phyloP scores from a whole-genome alignment of 2,113 vertebrate genomes.

The Notarius lentiginosus region DNA sequence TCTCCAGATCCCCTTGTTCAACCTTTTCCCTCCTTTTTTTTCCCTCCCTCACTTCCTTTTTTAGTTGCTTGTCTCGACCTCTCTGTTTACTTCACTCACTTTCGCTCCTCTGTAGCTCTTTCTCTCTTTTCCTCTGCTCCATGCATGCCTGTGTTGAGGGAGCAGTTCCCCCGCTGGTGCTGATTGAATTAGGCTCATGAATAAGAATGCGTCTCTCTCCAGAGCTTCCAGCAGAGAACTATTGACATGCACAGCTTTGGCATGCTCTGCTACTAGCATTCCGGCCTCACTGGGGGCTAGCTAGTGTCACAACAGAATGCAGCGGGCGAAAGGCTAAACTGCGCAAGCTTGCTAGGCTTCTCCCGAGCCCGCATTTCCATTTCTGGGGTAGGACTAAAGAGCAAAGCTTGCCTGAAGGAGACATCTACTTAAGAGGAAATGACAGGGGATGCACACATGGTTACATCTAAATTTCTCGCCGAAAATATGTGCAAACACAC shows the following conservation, averaged over 20 bases:
- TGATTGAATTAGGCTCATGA: constrained; percentile 56
- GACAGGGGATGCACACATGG: not conserved
- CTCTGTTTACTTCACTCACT: not conserved
- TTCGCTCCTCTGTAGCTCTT: constrained; percentile 1
- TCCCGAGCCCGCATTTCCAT: constrained; percentile 9
- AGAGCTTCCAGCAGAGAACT: constrained; percentile 47
- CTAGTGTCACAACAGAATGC: constrained; percentile 24
- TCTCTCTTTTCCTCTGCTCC: constrained; percentile 22
- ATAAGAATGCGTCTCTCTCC: constrained; percentile 46
- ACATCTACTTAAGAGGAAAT: constrained; percentile 14
- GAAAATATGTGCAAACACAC: not conserved
- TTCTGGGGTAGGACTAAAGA: constrained; percentile 21
- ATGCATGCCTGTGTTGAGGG: not conserved
- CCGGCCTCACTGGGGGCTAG: constrained; percentile 19
- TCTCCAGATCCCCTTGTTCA: not conserved
- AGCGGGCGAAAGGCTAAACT: constrained; percentile 33
- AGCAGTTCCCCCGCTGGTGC: constrained; percentile 4
- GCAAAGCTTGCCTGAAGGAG: constrained; percentile 26
- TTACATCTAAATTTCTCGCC: constrained; percentile 4
- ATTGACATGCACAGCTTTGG: constrained; percentile 32
- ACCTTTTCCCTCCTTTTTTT: not conserved
- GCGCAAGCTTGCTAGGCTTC: constrained; percentile 1
- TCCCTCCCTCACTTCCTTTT: not conserved
- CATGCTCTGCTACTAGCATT: constrained; percentile 10
- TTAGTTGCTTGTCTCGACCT: not conserved